phyloP scores from a whole-genome alignment of 2,113 vertebrate genomes.

The Actenoides lindsayi region DNA sequence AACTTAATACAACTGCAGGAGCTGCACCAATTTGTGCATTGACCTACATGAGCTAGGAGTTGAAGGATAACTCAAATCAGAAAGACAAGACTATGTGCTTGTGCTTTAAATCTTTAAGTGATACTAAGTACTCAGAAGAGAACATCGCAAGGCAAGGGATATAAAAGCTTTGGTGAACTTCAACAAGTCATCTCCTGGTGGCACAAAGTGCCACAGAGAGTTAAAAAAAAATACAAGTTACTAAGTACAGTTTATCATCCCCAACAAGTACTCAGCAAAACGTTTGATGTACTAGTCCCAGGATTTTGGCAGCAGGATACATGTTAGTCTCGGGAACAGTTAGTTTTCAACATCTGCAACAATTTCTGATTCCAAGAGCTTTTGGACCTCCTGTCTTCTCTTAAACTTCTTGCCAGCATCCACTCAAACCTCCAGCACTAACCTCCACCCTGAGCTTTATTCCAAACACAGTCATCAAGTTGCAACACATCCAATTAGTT shows the following conservation, averaged over 20 bases:
- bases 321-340: slow-evolving; percentile 3
- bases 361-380: slow-evolving; percentile 1
- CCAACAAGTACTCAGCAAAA: background rate
- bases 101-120: background rate
- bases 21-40: background rate
- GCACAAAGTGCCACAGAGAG: background rate
- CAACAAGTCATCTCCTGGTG: background rate
- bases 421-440: background rate
- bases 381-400: background rate
- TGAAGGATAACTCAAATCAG: background rate
- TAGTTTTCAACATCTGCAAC: slow-evolving; percentile 49
- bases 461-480: slow-evolving; percentile 17
- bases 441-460: background rate
- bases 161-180: background rate
- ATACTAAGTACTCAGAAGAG: background rate
- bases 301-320: background rate
- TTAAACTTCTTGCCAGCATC: background rate
- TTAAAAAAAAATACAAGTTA: background rate
- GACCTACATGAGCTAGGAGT: background rate
- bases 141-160: background rate
- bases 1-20: background rate
- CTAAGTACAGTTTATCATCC: background rate
- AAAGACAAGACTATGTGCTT: background rate
- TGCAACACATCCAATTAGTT: background rate
- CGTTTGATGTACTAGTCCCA: background rate